phyloP scores from a whole-genome alignment of 2,888 invertebrate species.

The Melieria picta region DNA sequence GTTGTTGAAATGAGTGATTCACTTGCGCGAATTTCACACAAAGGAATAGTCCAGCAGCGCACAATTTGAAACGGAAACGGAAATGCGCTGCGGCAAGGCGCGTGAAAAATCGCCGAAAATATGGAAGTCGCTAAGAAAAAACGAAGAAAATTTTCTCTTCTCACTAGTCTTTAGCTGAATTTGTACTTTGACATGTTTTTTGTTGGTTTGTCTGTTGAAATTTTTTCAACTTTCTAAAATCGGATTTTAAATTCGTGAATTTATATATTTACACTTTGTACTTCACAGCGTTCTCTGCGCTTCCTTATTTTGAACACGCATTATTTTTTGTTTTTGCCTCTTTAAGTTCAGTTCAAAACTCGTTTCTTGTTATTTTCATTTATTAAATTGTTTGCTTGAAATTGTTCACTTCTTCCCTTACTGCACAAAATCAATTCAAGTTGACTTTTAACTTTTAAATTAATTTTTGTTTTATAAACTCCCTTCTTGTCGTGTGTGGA shows the following conservation, averaged over 20 bases:
- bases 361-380: not conserved
- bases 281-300: constrained; percentile 7
- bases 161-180: not conserved
- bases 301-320: not conserved
- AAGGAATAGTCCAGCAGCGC: not conserved
- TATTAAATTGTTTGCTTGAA: not conserved
- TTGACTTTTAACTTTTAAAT: not conserved
- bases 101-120: not conserved
- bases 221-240: too few relatives aligned
- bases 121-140: not conserved
- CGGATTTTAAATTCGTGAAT: not conserved
- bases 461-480: constrained; percentile 1
- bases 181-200: too few relatives aligned
- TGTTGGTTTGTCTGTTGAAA: too few relatives aligned
- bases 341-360: not conserved
- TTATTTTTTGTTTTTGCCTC: not conserved
- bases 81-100: not conserved
- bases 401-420: not conserved
- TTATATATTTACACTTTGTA: constrained; percentile 20
- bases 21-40: not conserved
- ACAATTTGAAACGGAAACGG: not conserved
- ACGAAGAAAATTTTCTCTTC: not conserved
- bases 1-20: not conserved
- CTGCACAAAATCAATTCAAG: not conserved
- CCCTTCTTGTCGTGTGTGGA: constrained; percentile 19